A percentile compares a stretch with the other conserved stretches of the same genome.
Evolutionary conservation across 2,113 vertebrate species (phyloP).

Genomic region (Crotalus tigris): DNA sequence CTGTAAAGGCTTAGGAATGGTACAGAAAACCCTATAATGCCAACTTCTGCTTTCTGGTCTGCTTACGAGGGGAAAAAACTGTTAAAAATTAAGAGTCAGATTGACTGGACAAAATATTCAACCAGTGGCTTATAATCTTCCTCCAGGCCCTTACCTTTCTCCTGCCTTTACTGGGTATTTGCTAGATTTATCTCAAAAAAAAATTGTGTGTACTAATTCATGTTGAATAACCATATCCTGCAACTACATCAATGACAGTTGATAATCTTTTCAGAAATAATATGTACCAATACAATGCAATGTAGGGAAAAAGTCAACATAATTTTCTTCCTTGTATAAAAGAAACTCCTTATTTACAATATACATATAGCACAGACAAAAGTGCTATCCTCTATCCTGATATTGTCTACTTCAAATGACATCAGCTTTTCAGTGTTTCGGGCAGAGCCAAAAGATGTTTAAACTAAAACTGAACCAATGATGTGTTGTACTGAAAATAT

Average conservation of each 20-base stretch:
- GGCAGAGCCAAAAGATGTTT: background rate
- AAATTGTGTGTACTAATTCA: background rate
- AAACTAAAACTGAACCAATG: background rate
- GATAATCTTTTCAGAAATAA: background rate
- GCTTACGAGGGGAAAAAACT: background rate
- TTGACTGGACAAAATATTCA: background rate
- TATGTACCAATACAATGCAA: background rate
- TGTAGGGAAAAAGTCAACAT: background rate
- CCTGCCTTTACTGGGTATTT: too few species aligned
- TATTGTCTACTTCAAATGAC: background rate
- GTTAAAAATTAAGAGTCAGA: background rate
- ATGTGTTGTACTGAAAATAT: background rate
- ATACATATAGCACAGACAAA: background rate
- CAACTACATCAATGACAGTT: background rate
- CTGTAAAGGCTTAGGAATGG: background rate
- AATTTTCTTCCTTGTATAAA: background rate
- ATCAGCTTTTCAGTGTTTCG: background rate
- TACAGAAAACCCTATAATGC: background rate
- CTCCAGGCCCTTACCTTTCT: too few species aligned
- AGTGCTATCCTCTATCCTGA: background rate
- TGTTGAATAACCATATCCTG: background rate
- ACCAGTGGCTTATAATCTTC: background rate
- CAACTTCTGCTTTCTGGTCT: background rate
- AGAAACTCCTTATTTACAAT: background rate
- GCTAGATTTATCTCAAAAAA: background rate